phyloP scores from a whole-genome alignment of 1,140 invertebrate genomes.

The Drosophila pallidifrons region DNA sequence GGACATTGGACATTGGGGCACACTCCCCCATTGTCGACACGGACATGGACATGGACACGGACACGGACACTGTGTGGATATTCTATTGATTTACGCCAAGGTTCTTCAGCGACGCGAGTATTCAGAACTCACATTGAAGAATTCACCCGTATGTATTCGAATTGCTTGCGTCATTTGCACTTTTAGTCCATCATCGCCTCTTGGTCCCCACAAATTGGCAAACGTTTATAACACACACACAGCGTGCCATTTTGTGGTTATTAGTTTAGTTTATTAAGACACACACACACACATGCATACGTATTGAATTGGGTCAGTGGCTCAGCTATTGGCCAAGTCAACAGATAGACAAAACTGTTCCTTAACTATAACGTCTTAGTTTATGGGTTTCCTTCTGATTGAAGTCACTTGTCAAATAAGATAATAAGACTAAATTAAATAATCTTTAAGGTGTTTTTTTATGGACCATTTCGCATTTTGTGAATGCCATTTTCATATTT shows the following conservation, averaged over 20 bases:
- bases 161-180: constrained; percentile 76
- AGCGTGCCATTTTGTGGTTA: constrained; percentile 48
- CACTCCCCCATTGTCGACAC: not conserved
- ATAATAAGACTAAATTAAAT: not conserved
- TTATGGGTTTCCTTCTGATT: not conserved
- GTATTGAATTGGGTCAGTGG: constrained; percentile 11
- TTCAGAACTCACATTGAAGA: constrained; percentile 1
- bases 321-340: constrained; percentile 1
- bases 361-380: not conserved
- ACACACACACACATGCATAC: constrained; percentile 11
- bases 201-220: constrained; percentile 23
- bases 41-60: constrained; percentile 23
- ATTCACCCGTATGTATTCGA: constrained; percentile 6
- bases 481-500: too few relatives aligned
- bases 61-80: constrained; percentile 14
- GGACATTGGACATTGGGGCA: constrained; percentile 2
- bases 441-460: too few relatives aligned
- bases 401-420: not conserved
- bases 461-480: too few relatives aligned
- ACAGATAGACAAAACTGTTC: not conserved
- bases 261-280: constrained; percentile 69
- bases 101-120: constrained; percentile 32
- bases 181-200: constrained; percentile 50
- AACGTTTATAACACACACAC: constrained; percentile 1
- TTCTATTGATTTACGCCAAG: constrained; percentile 70